These are phyloP conservation scores for Aphelinus certus DNA, from an alignment of 1,140 invertebrate species.

Conservation along the genomic window DNA sequence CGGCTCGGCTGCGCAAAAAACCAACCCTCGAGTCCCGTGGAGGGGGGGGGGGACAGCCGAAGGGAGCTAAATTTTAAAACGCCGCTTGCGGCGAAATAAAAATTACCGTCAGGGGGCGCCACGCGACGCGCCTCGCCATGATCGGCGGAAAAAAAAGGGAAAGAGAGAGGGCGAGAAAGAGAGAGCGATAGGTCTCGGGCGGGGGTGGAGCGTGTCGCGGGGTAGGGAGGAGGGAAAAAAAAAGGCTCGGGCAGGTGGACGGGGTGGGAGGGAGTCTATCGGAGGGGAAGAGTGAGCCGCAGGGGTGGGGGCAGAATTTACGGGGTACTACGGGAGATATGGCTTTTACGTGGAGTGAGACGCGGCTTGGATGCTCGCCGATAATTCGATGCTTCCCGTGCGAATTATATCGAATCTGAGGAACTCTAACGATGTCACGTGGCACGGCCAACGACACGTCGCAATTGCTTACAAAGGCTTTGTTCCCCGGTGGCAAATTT, in stretches of 20 bases:
- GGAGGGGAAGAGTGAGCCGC: too few relatives aligned
- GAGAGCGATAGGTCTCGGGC: background rate
- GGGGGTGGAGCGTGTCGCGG: background rate
- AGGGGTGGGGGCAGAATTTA: constrained; percentile 49
- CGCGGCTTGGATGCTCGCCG: background rate
- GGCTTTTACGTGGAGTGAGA: constrained; percentile 12
- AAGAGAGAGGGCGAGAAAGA: constrained; percentile 13
- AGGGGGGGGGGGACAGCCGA: constrained; percentile 11
- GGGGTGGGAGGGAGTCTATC: background rate
- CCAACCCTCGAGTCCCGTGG: background rate
- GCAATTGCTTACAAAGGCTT: too few relatives aligned
- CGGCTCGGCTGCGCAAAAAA: background rate
- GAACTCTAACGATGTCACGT: too few relatives aligned
- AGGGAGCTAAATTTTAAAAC: constrained; percentile 60
- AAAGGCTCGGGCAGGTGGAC: constrained; percentile 22
- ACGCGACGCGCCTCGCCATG: background rate
- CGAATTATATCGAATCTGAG: too few relatives aligned
- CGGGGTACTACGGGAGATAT: constrained; percentile 50
- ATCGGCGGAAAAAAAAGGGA: too few relatives aligned
- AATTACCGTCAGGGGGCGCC: constrained; percentile 49
- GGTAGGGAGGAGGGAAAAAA: constrained; percentile 35
- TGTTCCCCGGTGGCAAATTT: too few relatives aligned
- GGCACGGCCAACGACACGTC: too few relatives aligned
- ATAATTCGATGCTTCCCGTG: constrained; percentile 2
- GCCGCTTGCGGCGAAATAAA: constrained; percentile 60